Evolutionary conservation across 2,888 invertebrate species (phyloP).

Genomic region (Volucella inflata): DNA sequence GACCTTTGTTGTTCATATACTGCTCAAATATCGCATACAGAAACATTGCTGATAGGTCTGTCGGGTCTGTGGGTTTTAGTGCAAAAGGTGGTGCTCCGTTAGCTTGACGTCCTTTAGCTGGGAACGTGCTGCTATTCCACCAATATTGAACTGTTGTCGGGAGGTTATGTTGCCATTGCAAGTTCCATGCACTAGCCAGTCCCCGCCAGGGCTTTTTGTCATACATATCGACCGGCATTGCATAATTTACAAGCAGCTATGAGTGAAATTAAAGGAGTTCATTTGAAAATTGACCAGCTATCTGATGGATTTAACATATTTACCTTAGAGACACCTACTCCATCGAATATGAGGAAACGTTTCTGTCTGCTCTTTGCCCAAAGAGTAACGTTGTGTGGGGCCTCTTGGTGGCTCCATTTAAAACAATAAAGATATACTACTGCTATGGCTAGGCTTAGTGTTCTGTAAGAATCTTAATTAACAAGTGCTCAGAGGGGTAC

Average conservation of each 20-base stretch:
- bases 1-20: conserved; percentile 55
- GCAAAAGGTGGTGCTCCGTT: neutral
- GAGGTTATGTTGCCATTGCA: conserved; percentile 45
- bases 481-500: neutral
- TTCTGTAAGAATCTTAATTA: neutral
- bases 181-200: conserved; percentile 27
- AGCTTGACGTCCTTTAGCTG: neutral
- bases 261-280: neutral
- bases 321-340: conserved; percentile 36
- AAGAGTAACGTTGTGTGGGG: neutral
- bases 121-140: conserved; percentile 41
- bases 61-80: conserved; percentile 12
- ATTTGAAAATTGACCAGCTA: neutral
- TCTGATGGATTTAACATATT: no score
- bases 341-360: conserved; percentile 20
- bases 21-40: conserved; percentile 55
- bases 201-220: conserved; percentile 33
- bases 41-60: conserved; percentile 44
- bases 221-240: conserved; percentile 20
- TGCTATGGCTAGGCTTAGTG: neutral
- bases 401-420: conserved; percentile 4
- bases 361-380: conserved; percentile 44
- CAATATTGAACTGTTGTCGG: conserved; percentile 1
- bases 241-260: conserved; percentile 26
- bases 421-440: conserved; percentile 3